These are phyloP conservation scores for Coremacera marginata DNA, from an alignment of 2,888 invertebrate genomes.

Conservation along the genomic window DNA sequence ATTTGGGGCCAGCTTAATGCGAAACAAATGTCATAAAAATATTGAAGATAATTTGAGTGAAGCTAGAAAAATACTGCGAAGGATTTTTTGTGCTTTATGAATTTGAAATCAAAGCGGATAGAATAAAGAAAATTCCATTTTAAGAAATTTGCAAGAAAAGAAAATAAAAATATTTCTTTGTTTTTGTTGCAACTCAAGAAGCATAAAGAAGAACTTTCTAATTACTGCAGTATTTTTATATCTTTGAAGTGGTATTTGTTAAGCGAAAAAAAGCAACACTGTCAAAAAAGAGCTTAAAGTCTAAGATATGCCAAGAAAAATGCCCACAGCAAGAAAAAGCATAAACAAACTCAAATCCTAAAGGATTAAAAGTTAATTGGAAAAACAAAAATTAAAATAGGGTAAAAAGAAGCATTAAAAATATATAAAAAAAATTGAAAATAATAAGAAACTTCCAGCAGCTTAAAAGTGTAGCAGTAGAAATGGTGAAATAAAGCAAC, in stretches of 20 bases:
- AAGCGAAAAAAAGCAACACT: constrained; percentile 18
- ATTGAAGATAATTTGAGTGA: constrained; percentile 43
- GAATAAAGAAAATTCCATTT: not conserved
- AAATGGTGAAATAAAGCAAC: not conserved
- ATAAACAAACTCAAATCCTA: constrained; percentile 26
- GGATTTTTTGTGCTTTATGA: constrained; percentile 48
- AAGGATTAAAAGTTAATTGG: constrained; percentile 43
- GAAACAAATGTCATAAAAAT: constrained; percentile 64
- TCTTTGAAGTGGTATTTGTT: constrained; percentile 2
- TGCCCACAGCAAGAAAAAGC: constrained; percentile 5
- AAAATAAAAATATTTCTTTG: not conserved
- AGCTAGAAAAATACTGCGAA: not conserved
- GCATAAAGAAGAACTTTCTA: constrained; percentile 13
- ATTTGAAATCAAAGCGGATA: constrained; percentile 47
- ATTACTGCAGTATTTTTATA: constrained; percentile 34
- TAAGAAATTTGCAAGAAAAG: not conserved
- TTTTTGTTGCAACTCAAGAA: not conserved
- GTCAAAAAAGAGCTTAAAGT: constrained; percentile 17
- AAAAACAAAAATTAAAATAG: constrained; percentile 30
- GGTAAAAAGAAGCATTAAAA: not conserved
- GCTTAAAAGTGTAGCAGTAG: not conserved
- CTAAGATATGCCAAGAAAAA: not conserved
- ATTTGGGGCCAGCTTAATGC: constrained; percentile 52
- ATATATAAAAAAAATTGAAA: not conserved
- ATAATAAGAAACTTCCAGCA: not conserved